Base-by-base conservation (phyloP, 2,888 invertebrate genomes). In the Watsonalla cultraria region DNA sequence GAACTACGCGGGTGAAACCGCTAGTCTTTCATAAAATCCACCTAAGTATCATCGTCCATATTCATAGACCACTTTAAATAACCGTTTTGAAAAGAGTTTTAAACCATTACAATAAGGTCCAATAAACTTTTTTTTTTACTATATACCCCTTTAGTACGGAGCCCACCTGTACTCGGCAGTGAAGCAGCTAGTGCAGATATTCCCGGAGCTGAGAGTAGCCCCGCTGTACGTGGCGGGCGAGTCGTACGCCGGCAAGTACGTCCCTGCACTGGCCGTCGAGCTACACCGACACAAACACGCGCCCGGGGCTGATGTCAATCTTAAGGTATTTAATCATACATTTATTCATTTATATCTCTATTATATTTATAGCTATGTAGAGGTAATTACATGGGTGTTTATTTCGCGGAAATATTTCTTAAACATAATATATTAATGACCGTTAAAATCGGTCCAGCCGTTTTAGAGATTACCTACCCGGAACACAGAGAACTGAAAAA, bases 191-290 rank as follows among this genome's bases (percentile, higher is more conserved):
- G 86, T 94, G 52, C 84, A 88, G 60, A 64, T 94, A 4, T 95
- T 93, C 75, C 92, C 92, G 0, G 91, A 92, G 59, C 83, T 92
- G 42, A 85, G 87, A 60, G 60, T 70, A 6, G 92, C 91, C 42
- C 93, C 93, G 2, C 87, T 95, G 61, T 94, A 90, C 75, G 78
- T 94, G 0, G 92, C 93, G 0, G 94, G 94, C 7, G 94, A 94
- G 78, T 93, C 93, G 0, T 94, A 93, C 71, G 93, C 92, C 5
- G 93, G 94, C 61, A 91, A 92, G 67, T 91, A 92, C 58, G 89
- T 91, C 6, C 92, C 94, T 0, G 92, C 93, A 0, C 80, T 95
- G 46, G 92, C 91, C 0, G 86, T 90, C 68, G 88, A 92, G 64
- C 92, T 93, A 50, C 92, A 92, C 62, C 74, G 72, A 45, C 77